phyloP scores from a whole-genome alignment of 2,797 vertebrate species.

The Argyrosomus regius region DNA sequence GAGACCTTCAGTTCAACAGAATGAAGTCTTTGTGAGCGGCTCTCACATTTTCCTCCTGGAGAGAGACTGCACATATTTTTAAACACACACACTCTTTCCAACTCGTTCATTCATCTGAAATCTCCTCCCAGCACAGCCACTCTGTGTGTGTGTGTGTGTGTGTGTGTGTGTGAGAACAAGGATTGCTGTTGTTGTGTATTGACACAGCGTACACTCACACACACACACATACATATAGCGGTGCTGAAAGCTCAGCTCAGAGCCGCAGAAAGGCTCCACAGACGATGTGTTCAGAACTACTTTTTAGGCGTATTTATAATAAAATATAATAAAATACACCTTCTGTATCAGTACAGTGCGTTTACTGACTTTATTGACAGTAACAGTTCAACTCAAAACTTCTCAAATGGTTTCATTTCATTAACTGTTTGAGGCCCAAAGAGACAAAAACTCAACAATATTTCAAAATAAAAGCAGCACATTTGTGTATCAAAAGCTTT shows the following conservation, averaged over 20 bases:
- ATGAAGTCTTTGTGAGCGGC: constrained; percentile 12
- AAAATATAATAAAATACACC: too few relatives aligned
- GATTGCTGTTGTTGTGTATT: constrained; percentile 48
- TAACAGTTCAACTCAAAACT: neutral
- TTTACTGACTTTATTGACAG: neutral
- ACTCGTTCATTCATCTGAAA: constrained; percentile 35
- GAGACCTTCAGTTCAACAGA: neutral
- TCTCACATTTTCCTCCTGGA: constrained; percentile 4
- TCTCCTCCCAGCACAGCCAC: neutral
- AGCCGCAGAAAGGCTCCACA: constrained; percentile 8
- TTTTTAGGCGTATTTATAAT: neutral
- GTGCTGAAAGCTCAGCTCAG: neutral
- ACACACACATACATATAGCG: neutral
- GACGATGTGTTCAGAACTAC: constrained; percentile 24
- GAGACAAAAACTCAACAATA: neutral
- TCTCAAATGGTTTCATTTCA: neutral
- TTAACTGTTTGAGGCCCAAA: neutral
- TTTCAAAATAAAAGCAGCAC: too few relatives aligned
- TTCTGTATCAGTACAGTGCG: neutral
- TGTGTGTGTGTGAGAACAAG: constrained; percentile 20
- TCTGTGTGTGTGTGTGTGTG: neutral
- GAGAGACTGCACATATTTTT: constrained; percentile 7
- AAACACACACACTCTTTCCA: constrained; percentile 19
- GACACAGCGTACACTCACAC: constrained; percentile 29
- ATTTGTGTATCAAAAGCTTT: too few relatives aligned